Conservation (phyloP, 1,140 invertebrate genomes). For the Holotrichia oblita region DNA sequence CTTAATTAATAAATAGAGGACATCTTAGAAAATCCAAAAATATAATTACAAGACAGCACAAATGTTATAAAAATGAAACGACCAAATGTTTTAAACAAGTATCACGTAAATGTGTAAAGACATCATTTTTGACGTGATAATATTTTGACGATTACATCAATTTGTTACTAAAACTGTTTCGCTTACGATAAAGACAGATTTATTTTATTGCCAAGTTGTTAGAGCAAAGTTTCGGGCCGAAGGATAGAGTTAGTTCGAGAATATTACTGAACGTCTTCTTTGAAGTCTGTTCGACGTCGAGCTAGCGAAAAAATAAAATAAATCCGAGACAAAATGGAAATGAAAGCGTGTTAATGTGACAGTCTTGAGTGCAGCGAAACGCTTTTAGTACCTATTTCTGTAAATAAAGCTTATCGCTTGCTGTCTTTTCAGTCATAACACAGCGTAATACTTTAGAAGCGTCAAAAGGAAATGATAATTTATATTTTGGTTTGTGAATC, state of each 20-base stretch:
- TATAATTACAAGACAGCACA: no score
- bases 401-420: constrained; percentile 35
- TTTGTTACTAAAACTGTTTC: not conserved
- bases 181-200: not conserved
- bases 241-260: constrained; percentile 17
- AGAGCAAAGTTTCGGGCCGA: not conserved
- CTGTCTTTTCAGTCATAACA: constrained; percentile 17
- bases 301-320: not conserved
- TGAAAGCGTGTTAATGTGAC: constrained; percentile 31
- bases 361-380: constrained; percentile 22
- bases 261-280: not conserved
- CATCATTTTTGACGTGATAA: not conserved
- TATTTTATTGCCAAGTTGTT: constrained; percentile 25
- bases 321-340: constrained; percentile 23
- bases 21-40: no score
- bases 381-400: constrained; percentile 23
- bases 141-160: not conserved
- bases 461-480: not conserved
- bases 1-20: no score
- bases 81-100: no score
- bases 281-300: constrained; percentile 19
- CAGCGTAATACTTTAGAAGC: not conserved
- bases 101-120: not conserved
- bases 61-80: no score
- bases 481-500: not conserved